phyloP scores from a whole-genome alignment of 2,888 invertebrate species.

The Balanococcus diminutus region DNA sequence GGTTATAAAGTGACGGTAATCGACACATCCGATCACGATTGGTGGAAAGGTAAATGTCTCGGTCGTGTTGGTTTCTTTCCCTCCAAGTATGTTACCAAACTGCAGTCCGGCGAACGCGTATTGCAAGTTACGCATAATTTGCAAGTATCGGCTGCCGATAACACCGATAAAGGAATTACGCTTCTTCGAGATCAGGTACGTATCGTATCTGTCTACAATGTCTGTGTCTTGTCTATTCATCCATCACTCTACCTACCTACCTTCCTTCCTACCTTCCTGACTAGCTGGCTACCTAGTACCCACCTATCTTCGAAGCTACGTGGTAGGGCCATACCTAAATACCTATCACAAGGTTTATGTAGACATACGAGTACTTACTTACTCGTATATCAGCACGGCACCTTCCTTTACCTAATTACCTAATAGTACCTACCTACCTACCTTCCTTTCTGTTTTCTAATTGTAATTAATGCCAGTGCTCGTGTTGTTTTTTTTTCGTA shows the following conservation, averaged over 20 bases:
- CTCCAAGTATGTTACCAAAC: slow-evolving; percentile 89
- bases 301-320: no score
- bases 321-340: no score
- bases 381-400: background rate
- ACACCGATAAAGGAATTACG: slow-evolving; percentile 69
- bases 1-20: slow-evolving; percentile 91
- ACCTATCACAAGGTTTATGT: no score
- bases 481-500: slow-evolving; percentile 58
- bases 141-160: slow-evolving; percentile 85
- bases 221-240: no score
- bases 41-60: slow-evolving; percentile 96
- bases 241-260: no score
- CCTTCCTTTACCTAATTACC: background rate
- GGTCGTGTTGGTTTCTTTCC: slow-evolving; percentile 92
- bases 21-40: slow-evolving; percentile 92
- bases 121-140: slow-evolving; percentile 85
- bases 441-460: background rate
- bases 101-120: slow-evolving; percentile 88
- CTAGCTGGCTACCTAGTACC: no score
- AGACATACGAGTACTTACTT: background rate
- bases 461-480: background rate
- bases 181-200: slow-evolving; percentile 81
- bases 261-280: no score
- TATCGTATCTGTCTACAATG: no score
- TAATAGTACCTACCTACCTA: background rate